Percentiles rank a stretch among this genome's conserved stretches.
Evolutionary conservation across 2,113 vertebrate species (phyloP).

Genomic region (Antechinus stuartii): DNA sequence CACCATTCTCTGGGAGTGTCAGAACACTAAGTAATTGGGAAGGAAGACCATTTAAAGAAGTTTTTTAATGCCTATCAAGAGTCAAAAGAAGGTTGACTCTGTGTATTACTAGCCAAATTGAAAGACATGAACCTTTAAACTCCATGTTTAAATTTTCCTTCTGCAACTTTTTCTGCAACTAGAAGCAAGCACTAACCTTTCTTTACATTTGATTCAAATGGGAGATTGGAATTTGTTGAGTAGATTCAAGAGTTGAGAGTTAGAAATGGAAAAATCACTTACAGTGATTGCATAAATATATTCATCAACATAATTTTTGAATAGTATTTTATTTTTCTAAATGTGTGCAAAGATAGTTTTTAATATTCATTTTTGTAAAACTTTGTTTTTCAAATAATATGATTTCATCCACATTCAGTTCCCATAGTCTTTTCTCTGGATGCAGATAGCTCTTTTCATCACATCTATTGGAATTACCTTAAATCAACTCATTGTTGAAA

Average conservation of each 20-base stretch:
- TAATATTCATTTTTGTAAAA: too few species aligned
- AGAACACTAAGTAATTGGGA: conserved; percentile 35
- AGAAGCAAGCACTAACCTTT: not conserved
- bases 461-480: too few species aligned
- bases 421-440: too few species aligned
- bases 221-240: not conserved
- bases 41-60: conserved; percentile 54
- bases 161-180: not conserved
- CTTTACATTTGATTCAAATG: conserved; percentile 25
- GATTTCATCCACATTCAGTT: too few species aligned
- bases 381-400: too few species aligned
- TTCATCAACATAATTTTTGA: not conserved
- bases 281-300: not conserved
- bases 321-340: too few species aligned
- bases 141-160: conserved; percentile 10
- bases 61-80: not conserved
- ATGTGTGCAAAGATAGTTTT: too few species aligned
- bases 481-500: too few species aligned
- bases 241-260: not conserved
- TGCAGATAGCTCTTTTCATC: too few species aligned
- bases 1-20: not conserved
- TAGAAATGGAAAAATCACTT: not conserved
- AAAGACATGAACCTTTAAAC: not conserved
- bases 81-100: conserved; percentile 1
- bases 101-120: not conserved